Percentiles rank a stretch among this genome's conserved stretches.
These are phyloP conservation scores for Brachyptera putata DNA, from an alignment of 2,888 invertebrate species.

Conservation along the genomic window DNA sequence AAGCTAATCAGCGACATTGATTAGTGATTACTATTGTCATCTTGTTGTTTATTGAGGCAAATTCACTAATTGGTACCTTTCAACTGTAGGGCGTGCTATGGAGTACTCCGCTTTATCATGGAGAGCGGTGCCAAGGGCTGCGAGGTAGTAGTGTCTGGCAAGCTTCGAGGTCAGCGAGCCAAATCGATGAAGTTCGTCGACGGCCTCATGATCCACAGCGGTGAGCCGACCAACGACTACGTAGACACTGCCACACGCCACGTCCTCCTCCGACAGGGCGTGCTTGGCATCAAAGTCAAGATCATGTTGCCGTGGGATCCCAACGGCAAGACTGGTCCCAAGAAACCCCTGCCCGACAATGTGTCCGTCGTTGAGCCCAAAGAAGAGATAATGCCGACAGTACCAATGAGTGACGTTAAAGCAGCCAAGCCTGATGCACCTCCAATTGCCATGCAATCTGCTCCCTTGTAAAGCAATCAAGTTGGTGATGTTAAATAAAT, in stretches of 20 bases:
- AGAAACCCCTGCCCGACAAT: slow-evolving; percentile 96
- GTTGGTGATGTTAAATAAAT: not conserved
- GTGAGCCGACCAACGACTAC: slow-evolving; percentile 97
- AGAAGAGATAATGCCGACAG: slow-evolving; percentile 75
- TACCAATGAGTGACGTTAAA: slow-evolving; percentile 74
- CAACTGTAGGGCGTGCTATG: slow-evolving; percentile 89
- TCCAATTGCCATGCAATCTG: slow-evolving; percentile 24
- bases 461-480: slow-evolving; percentile 15
- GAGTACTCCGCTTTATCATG: slow-evolving; percentile 98
- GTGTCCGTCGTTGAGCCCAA: slow-evolving; percentile 96
- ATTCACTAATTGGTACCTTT: too few species aligned
- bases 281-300: slow-evolving; percentile 66
- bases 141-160: slow-evolving; percentile 98
- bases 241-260: slow-evolving; percentile 98
- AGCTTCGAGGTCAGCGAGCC: slow-evolving; percentile 97
- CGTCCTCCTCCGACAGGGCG: slow-evolving; percentile 90
- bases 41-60: too few species aligned
- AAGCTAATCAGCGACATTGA: too few species aligned
- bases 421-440: slow-evolving; percentile 56
- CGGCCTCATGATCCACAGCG: slow-evolving; percentile 99
- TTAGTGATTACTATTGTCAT: too few species aligned
- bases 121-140: slow-evolving; percentile 96
- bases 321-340: slow-evolving; percentile 95
- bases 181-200: slow-evolving; percentile 99
- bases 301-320: slow-evolving; percentile 99